phyloP scores from a whole-genome alignment of 2,888 invertebrate genomes.

The Dascillus cervinus region DNA sequence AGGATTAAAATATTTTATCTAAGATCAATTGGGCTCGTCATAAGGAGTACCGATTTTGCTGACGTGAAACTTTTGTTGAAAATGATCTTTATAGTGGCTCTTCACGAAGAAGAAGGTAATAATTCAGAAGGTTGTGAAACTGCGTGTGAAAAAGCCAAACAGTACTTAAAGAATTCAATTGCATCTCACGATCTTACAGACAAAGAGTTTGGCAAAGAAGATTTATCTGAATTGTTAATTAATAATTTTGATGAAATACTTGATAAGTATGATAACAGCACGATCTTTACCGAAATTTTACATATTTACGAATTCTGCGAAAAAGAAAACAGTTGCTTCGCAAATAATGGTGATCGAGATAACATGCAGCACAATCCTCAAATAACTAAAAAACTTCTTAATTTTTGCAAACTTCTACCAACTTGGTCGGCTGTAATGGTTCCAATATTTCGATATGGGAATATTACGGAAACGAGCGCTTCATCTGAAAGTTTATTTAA shows the following conservation, averaged over 20 bases:
- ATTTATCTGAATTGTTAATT: too few relatives aligned
- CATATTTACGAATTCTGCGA: too few relatives aligned
- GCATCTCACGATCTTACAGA: too few relatives aligned
- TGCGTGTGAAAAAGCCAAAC: too few relatives aligned
- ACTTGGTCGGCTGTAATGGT: constrained; percentile 2
- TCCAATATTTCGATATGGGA: constrained; percentile 1
- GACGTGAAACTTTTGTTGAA: constrained; percentile 2
- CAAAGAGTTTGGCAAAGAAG: too few relatives aligned
- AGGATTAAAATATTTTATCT: constrained; percentile 1
- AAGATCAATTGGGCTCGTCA: neutral
- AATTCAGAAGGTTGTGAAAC: neutral
- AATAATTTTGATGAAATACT: too few relatives aligned
- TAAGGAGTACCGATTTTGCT: neutral
- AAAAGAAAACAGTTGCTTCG: neutral
- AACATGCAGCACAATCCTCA: constrained; percentile 1
- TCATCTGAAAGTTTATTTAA: neutral
- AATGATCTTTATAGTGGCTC: constrained; percentile 1
- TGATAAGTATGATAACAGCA: too few relatives aligned
- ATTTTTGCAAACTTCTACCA: neutral
- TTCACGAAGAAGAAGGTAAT: constrained; percentile 3
- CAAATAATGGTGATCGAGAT: constrained; percentile 2
- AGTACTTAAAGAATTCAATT: too few relatives aligned
- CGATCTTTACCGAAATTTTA: too few relatives aligned
- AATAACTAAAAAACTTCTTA: constrained; percentile 2
- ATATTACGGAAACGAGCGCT: neutral